Conservation (phyloP, 2,797 vertebrate genomes). For the Acridotheres tristis region DNA sequence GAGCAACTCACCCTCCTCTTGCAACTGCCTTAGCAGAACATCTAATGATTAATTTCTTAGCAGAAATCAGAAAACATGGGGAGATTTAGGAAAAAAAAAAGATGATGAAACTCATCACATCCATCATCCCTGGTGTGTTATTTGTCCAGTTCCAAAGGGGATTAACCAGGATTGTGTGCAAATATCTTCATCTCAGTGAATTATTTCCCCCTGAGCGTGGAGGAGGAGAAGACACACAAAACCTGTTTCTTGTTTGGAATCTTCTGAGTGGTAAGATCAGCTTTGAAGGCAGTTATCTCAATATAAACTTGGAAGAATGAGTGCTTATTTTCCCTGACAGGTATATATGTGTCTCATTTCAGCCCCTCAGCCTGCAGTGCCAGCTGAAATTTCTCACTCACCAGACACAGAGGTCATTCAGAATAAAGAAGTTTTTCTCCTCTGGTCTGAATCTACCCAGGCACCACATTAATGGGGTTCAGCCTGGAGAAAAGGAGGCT, state of each 20-base stretch:
- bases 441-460: background rate
- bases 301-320: background rate
- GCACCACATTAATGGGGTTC: background rate
- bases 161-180: background rate
- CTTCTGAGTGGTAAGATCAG: background rate
- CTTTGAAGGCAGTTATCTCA: slow-evolving; percentile 14
- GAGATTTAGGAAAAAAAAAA: background rate
- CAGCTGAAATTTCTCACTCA: background rate
- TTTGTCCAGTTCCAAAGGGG: background rate
- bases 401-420: background rate
- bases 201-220: background rate
- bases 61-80: background rate
- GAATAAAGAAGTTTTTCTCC: background rate
- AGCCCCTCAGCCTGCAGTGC: background rate
- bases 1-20: background rate
- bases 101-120: background rate
- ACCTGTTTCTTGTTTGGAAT: background rate
- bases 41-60: background rate
- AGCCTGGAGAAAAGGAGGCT: background rate
- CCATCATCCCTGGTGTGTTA: background rate
- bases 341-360: background rate
- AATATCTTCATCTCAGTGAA: background rate
- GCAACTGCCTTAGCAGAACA: background rate
- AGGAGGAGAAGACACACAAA: background rate
- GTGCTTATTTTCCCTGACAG: slow-evolving; percentile 2